A percentile compares a stretch with the other conserved stretches of the same genome.
phyloP scores from a whole-genome alignment of 2,888 invertebrate genomes.

The Blera fallax region DNA sequence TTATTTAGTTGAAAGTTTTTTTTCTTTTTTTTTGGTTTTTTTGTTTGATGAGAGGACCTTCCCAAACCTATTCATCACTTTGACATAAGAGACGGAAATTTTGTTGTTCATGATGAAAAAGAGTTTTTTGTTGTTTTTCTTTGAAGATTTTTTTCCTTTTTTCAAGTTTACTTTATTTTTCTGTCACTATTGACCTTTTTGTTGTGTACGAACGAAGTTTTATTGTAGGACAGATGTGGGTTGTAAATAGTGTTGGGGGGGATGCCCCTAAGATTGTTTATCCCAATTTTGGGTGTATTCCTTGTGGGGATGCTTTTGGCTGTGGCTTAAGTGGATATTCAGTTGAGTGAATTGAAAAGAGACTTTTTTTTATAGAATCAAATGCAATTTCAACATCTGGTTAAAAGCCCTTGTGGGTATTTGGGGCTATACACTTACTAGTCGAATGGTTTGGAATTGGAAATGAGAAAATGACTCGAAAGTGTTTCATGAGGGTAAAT shows the following conservation, averaged over 20 bases:
- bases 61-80: slow-evolving; percentile 61
- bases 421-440: not conserved
- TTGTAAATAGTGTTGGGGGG: not conserved
- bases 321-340: slow-evolving; percentile 33
- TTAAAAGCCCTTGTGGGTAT: slow-evolving; percentile 23
- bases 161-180: slow-evolving; percentile 34
- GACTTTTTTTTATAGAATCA: slow-evolving; percentile 2
- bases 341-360: slow-evolving; percentile 18
- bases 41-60: slow-evolving; percentile 57
- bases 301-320: slow-evolving; percentile 23
- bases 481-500: not conserved
- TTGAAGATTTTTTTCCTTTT: slow-evolving; percentile 5
- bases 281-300: slow-evolving; percentile 21
- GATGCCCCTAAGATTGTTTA: slow-evolving; percentile 1
- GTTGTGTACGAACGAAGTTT: not conserved
- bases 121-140: slow-evolving; percentile 20
- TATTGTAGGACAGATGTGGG: slow-evolving; percentile 9
- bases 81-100: slow-evolving; percentile 57
- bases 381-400: slow-evolving; percentile 21
- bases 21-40: slow-evolving; percentile 14
- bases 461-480: too few species aligned
- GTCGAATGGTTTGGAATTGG: not conserved
- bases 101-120: slow-evolving; percentile 55
- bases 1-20: slow-evolving; percentile 41
- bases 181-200: slow-evolving; percentile 22